Conservation (phyloP, 1,140 invertebrate genomes). For the Proales similis region DNA sequence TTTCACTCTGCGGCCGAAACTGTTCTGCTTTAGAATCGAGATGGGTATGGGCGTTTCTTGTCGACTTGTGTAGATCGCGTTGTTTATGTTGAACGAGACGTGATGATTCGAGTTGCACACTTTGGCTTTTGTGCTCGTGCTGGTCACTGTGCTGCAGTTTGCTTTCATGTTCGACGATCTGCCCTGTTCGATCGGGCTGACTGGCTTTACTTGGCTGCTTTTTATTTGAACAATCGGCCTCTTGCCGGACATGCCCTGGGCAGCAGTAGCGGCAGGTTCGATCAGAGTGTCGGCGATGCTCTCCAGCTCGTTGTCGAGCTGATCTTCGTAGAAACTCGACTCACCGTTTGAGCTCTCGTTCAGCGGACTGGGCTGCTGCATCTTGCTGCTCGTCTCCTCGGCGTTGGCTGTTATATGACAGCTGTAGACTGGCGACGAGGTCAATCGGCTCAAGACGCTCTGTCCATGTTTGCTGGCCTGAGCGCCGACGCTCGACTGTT, state of each 20-base stretch:
- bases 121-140: slow-evolving; percentile 1
- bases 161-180: too few species aligned
- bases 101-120: slow-evolving; percentile 4
- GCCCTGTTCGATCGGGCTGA: too few species aligned
- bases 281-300: neutral
- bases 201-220: neutral
- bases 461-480: neutral
- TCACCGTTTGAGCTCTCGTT: slow-evolving; percentile 17
- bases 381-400: neutral
- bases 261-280: neutral
- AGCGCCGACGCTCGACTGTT: slow-evolving; percentile 7
- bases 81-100: slow-evolving; percentile 36
- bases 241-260: too few species aligned
- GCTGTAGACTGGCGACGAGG: slow-evolving; percentile 28
- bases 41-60: slow-evolving; percentile 33
- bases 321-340: slow-evolving; percentile 37
- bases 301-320: slow-evolving; percentile 32
- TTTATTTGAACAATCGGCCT: neutral
- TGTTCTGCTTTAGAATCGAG: slow-evolving; percentile 30
- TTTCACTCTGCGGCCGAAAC: too few species aligned
- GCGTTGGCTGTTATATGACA: neutral
- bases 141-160: slow-evolving; percentile 8
- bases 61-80: slow-evolving; percentile 36
- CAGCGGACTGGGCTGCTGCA: neutral
- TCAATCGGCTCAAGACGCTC: neutral